Conservation (phyloP, 2,113 vertebrate genomes). For the Labrus mixtus region DNA sequence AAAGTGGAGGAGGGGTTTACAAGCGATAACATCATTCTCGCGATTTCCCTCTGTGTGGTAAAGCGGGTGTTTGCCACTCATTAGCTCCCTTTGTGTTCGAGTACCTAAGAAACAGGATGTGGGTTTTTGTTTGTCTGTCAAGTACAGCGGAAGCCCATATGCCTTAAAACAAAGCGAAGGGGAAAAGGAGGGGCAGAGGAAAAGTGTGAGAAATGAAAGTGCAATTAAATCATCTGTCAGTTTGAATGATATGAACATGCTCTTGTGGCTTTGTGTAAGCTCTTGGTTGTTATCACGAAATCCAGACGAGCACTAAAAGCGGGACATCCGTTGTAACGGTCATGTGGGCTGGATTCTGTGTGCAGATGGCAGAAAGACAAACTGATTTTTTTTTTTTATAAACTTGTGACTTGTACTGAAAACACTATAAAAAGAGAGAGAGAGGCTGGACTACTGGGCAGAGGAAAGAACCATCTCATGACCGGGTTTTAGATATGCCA, state of each 20-base stretch:
- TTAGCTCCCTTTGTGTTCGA: constrained; percentile 62
- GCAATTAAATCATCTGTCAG: constrained; percentile 56
- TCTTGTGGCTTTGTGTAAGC: not conserved
- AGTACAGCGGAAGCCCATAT: constrained; percentile 49
- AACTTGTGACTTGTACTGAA: constrained; percentile 51
- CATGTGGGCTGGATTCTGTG: not conserved
- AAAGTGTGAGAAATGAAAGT: constrained; percentile 46
- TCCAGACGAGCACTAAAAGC: constrained; percentile 49
- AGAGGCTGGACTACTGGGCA: not conserved
- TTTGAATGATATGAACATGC: constrained; percentile 56
- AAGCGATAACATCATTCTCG: constrained; percentile 10
- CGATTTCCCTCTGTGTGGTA: constrained; percentile 20
- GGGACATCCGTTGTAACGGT: constrained; percentile 43
- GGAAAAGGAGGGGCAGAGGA: constrained; percentile 51
- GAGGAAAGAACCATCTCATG: constrained; percentile 47
- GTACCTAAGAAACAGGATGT: constrained; percentile 63
- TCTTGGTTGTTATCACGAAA: constrained; percentile 35
- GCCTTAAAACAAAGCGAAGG: constrained; percentile 35
- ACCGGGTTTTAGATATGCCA: constrained; percentile 42
- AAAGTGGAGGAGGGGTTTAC: not conserved
- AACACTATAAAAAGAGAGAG: constrained; percentile 19
- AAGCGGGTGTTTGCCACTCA: constrained; percentile 44
- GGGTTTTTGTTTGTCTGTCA: constrained; percentile 12
- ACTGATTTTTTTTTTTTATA: constrained; percentile 19
- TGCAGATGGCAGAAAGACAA: constrained; percentile 17